Conservation (phyloP, 2,797 vertebrate genomes). For the Sparidentex hasta region DNA sequence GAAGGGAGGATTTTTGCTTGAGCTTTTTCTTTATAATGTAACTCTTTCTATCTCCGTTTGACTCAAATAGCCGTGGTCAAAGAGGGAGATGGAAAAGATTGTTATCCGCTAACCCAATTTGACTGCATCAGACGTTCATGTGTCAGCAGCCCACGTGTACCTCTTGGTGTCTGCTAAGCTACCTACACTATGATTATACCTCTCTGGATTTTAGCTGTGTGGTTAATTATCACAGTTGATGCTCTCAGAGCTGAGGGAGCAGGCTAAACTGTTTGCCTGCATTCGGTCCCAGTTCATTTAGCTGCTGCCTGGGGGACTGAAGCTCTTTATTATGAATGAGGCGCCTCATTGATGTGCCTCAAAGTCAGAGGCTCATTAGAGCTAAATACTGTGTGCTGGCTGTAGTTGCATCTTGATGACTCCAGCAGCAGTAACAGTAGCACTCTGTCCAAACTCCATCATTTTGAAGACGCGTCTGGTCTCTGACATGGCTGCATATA, state of each 20-base stretch:
- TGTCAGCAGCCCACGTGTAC: constrained; percentile 1
- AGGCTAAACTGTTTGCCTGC: constrained; percentile 79
- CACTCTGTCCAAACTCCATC: constrained; percentile 30
- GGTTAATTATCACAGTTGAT: constrained; percentile 66
- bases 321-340: constrained; percentile 80
- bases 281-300: constrained; percentile 79
- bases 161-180: constrained; percentile 20
- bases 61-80: constrained; percentile 1
- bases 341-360: constrained; percentile 74
- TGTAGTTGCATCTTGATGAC: constrained; percentile 67
- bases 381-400: constrained; percentile 69
- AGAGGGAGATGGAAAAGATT: not conserved
- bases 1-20: not conserved
- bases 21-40: constrained; percentile 2
- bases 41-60: constrained; percentile 19
- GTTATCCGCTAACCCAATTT: constrained; percentile 14
- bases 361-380: constrained; percentile 80
- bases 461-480: constrained; percentile 11
- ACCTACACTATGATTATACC: constrained; percentile 22
- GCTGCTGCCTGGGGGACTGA: constrained; percentile 65
- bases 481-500: not conserved
- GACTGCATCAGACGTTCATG: constrained; percentile 26
- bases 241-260: constrained; percentile 64
- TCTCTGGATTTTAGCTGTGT: constrained; percentile 46
- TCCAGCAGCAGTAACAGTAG: constrained; percentile 32